Percentiles rank a stretch among this genome's conserved stretches.
phyloP scores from a whole-genome alignment of 2,888 invertebrate genomes.

The Philereme transversata region DNA sequence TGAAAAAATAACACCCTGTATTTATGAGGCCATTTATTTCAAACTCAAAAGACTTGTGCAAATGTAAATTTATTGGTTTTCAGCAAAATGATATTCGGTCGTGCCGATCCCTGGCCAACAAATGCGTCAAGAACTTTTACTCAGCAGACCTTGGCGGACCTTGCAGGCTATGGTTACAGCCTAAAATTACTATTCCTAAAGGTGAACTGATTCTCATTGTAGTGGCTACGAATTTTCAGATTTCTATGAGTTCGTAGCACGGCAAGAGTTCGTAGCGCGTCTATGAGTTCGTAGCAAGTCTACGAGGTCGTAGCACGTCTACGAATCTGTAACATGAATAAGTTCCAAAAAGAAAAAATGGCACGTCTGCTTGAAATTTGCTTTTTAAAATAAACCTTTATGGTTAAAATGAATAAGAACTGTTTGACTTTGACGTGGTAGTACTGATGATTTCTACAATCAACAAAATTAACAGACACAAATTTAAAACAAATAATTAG shows the following conservation, averaged over 20 bases:
- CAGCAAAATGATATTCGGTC: slow-evolving; percentile 59
- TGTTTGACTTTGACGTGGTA: too few species aligned
- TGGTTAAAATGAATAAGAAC: too few species aligned
- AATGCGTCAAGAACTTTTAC: slow-evolving; percentile 69
- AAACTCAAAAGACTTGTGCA: too few species aligned
- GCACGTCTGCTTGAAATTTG: too few species aligned
- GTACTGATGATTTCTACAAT: too few species aligned
- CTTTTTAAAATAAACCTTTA: too few species aligned
- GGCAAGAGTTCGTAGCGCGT: neutral
- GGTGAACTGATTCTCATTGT: slow-evolving; percentile 45
- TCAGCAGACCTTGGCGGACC: slow-evolving; percentile 63
- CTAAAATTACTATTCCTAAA: slow-evolving; percentile 51
- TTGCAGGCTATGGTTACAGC: slow-evolving; percentile 69
- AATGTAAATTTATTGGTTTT: slow-evolving; percentile 24
- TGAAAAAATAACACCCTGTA: too few species aligned
- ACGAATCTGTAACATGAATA: neutral
- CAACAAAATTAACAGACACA: too few species aligned
- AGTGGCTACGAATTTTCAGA: slow-evolving; percentile 2
- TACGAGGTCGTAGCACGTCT: neutral
- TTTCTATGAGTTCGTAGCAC: neutral
- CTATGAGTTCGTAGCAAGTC: neutral
- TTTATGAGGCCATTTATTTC: too few species aligned
- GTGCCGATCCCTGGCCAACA: slow-evolving; percentile 60
- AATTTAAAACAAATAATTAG: too few species aligned
- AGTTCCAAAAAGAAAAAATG: too few species aligned